Evolutionary conservation across 2,113 vertebrate species (phyloP), one percentile per base, ranked within the genome.

Genomic region (Seriola rivoliana): DNA sequence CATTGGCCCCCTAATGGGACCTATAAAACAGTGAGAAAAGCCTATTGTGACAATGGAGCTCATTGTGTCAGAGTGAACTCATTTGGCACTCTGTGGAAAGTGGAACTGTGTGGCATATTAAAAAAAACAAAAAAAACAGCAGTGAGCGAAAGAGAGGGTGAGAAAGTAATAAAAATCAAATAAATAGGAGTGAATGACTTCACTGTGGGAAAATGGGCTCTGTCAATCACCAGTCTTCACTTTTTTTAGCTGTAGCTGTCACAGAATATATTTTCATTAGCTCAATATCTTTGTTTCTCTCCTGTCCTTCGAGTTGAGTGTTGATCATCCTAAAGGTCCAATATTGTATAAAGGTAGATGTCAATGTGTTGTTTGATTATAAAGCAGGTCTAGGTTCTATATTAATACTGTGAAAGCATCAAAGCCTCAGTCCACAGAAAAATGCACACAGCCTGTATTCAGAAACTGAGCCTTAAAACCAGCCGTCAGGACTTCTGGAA

Each of bases 11-110:
- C 88, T 88, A 93, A 91, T 91, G 81, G 90, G 84, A 86, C 78
- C 91, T 77, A 91, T 93, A 92, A 94, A 94, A 90, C 80, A 80
- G 88, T 86, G 86, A 84, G 86, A 87, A 88, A 92, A 86, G 84
- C 82, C 78, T 68, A 86, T 86, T 88, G 88, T 71, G 84, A 93
- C 85, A 92, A 91, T 88, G 73, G 87, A 81, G 67, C 86, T 85
- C 89, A 79, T 86, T 92, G 89, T 90, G 86, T 79, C 81, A 50
- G 77, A 92, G 90, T 80, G 88, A 90, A 88, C 81, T 88, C 81
- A 88, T 92, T 91, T 92, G 90, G 87, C 88, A 80, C 73, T 88
- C 36, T 65, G 52, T 21, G 8, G 73, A 19, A 82, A 86, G 86
- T 85, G 85, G 62, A 78, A 92, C 84, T 84, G 78, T 85, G 77